Evolutionary conservation across 2,888 invertebrate genomes (phyloP).

Genomic region (Mactromeris polynyma): DNA sequence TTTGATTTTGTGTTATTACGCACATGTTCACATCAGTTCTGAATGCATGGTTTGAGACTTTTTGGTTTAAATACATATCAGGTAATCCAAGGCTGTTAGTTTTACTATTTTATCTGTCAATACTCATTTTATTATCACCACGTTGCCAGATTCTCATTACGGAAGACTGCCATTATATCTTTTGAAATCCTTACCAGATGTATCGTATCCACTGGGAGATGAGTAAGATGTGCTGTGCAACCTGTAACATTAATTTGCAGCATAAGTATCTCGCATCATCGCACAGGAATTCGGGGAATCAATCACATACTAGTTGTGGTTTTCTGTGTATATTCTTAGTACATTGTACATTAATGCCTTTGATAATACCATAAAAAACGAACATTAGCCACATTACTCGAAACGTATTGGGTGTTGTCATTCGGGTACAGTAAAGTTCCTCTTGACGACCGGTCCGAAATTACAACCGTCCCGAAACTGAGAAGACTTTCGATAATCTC

Average conservation of each 20-base stretch:
- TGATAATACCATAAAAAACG: background rate
- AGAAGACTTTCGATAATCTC: no score
- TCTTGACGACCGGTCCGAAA: no score
- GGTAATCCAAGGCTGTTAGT: background rate
- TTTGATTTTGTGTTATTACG: no score
- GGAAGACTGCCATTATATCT: background rate
- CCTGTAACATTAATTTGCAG: background rate
- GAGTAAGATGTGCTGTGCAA: background rate
- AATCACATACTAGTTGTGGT: background rate
- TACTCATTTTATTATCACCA: background rate
- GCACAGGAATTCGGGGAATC: background rate
- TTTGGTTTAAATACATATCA: no score
- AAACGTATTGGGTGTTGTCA: no score
- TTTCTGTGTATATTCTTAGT: background rate
- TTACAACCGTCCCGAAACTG: no score
- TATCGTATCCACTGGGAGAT: background rate
- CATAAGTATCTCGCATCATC: background rate
- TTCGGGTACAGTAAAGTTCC: no score
- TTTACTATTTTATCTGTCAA: background rate
- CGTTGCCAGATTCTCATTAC: conserved; percentile 8
- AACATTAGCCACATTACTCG: background rate
- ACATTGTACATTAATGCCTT: background rate
- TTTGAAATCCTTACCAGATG: background rate
- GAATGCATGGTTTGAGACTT: no score
- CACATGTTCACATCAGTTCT: no score